Evolutionary conservation across 2,113 vertebrate genomes (phyloP).

Genomic region (Tragelaphus strepsiceros): DNA sequence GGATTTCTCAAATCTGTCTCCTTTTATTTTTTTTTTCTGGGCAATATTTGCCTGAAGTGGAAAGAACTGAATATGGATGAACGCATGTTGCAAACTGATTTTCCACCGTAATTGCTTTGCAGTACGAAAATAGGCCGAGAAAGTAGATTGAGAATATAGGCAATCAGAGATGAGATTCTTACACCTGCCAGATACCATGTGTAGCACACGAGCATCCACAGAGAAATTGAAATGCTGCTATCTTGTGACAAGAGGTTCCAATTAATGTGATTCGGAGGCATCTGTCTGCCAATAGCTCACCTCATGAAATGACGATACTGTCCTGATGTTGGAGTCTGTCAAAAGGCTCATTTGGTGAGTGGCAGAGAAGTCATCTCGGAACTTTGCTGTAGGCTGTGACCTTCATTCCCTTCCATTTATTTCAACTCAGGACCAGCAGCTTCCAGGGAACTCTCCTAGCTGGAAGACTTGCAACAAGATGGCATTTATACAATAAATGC

Average conservation of each 20-base stretch:
- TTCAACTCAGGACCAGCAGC: not conserved
- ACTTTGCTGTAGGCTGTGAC: not conserved
- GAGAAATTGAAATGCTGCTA: slow-evolving; percentile 36
- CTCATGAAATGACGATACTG: not conserved
- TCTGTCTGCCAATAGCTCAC: slow-evolving; percentile 33
- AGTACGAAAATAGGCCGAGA: slow-evolving; percentile 15
- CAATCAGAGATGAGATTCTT: slow-evolving; percentile 49
- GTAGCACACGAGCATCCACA: not conserved
- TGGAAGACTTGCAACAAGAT: not conserved
- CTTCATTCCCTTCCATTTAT: not conserved
- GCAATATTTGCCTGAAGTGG: slow-evolving; percentile 36
- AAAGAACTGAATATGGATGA: slow-evolving; percentile 71
- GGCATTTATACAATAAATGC: not conserved
- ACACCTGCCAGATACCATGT: slow-evolving; percentile 49
- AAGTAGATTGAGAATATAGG: slow-evolving; percentile 50
- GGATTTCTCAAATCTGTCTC: slow-evolving; percentile 37
- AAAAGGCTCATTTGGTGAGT: not conserved
- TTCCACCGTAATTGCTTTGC: slow-evolving; percentile 55
- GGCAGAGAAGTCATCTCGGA: not conserved
- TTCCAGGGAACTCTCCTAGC: not conserved
- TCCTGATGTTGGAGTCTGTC: not conserved
- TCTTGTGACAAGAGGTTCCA: slow-evolving; percentile 46
- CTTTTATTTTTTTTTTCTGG: slow-evolving; percentile 14
- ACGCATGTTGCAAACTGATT: slow-evolving; percentile 42
- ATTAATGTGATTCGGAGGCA: not conserved